Conservation (phyloP, 2,888 invertebrate species). For the Leptinotarsa rubiginosa region DNA sequence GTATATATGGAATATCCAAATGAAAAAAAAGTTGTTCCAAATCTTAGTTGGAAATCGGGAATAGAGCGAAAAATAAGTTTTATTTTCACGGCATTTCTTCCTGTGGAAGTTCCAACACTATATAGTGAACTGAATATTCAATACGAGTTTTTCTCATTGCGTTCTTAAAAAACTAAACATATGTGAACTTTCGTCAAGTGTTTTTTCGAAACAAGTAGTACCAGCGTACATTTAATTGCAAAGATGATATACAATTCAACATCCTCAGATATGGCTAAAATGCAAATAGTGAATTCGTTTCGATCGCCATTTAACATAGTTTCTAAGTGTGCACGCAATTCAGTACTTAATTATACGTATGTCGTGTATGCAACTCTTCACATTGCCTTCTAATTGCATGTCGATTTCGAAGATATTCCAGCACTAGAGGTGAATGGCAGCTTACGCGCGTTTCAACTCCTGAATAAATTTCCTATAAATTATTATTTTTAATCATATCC, state of each 20-base stretch:
- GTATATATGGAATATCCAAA: too few relatives aligned
- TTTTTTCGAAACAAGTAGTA: too few relatives aligned
- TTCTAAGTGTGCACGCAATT: constrained; percentile 54
- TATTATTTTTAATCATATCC: constrained; percentile 44
- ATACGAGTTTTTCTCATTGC: too few relatives aligned
- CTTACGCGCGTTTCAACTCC: constrained; percentile 47
- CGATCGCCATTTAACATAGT: constrained; percentile 46
- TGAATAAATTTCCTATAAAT: constrained; percentile 52
- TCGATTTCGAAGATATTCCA: constrained; percentile 58
- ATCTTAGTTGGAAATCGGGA: too few relatives aligned
- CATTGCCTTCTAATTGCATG: constrained; percentile 60
- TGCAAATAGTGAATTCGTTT: constrained; percentile 46
- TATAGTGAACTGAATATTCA: too few relatives aligned
- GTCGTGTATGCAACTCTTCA: constrained; percentile 59
- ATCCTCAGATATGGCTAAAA: constrained; percentile 41
- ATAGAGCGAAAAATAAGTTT: too few relatives aligned
- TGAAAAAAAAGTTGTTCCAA: too few relatives aligned
- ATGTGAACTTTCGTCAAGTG: too few relatives aligned
- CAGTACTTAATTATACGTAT: constrained; percentile 57
- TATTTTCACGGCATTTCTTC: too few relatives aligned
- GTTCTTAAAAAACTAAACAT: too few relatives aligned
- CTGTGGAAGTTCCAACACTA: too few relatives aligned
- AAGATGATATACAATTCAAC: constrained; percentile 37
- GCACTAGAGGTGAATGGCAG: constrained; percentile 47
- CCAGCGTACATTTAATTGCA: not conserved